These are phyloP conservation scores for Oreochromis tanganicae DNA, from an alignment of 2,113 vertebrate genomes.

Conservation along the genomic window DNA sequence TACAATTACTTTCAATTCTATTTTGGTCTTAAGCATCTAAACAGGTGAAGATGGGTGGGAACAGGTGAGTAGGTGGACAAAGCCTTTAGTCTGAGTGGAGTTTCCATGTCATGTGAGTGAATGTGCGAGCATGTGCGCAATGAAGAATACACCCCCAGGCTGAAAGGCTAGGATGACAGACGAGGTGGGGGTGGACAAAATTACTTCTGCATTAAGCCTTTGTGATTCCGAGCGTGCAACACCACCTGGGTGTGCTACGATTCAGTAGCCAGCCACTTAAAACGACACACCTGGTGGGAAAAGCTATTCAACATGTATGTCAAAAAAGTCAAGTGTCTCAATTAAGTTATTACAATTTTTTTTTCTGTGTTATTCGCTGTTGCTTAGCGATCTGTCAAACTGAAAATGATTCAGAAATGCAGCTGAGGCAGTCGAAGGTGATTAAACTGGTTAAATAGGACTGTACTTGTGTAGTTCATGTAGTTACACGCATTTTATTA, in stretches of 20 bases:
- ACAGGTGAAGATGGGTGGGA: constrained; percentile 38
- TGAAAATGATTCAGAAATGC: background rate
- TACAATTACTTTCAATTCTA: constrained; percentile 11
- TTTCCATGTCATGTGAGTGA: constrained; percentile 23
- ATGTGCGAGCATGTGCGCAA: background rate
- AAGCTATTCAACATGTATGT: constrained; percentile 17
- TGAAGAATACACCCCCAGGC: constrained; percentile 2
- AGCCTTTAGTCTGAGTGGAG: constrained; percentile 27
- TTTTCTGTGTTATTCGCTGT: constrained; percentile 21
- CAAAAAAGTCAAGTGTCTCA: constrained; percentile 35
- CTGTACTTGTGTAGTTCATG: background rate
- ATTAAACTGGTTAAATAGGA: background rate
- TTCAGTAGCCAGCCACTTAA: constrained; percentile 13
- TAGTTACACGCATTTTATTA: background rate
- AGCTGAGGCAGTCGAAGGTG: background rate
- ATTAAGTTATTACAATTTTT: constrained; percentile 36
- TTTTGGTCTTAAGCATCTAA: constrained; percentile 25
- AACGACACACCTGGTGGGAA: constrained; percentile 41
- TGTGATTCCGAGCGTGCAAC: background rate
- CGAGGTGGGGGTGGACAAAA: constrained; percentile 41
- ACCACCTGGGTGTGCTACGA: constrained; percentile 20
- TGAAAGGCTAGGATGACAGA: constrained; percentile 47
- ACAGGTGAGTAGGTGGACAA: constrained; percentile 51
- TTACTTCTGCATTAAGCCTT: constrained; percentile 20
- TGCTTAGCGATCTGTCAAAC: constrained; percentile 36